Conservation (phyloP, 2,888 invertebrate genomes). For the Graphium colonna region DNA sequence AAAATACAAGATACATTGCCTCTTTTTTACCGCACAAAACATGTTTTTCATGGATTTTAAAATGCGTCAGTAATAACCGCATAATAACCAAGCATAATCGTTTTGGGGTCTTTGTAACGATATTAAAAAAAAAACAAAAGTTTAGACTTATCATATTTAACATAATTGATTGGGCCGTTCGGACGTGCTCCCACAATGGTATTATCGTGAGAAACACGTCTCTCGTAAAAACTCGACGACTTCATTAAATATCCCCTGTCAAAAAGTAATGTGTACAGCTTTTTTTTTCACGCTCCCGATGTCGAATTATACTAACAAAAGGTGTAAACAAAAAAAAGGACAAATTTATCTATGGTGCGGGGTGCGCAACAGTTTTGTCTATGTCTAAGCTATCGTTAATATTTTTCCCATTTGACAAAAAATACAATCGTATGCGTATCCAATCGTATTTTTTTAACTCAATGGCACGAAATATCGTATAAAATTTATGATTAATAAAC, state of each 20-base stretch:
- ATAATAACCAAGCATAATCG: constrained; percentile 60
- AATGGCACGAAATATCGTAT: no score
- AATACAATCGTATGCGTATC: no score
- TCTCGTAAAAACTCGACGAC: constrained; percentile 60
- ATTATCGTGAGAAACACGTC: constrained; percentile 62
- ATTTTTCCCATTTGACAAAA: constrained; percentile 2
- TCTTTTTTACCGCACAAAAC: constrained; percentile 2
- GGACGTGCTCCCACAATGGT: constrained; percentile 70
- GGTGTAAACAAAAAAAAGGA: constrained; percentile 76
- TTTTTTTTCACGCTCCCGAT: constrained; percentile 75
- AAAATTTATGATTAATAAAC: no score
- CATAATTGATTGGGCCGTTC: constrained; percentile 74
- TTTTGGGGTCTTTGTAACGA: constrained; percentile 32
- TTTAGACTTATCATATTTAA: constrained; percentile 71
- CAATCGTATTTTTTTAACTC: no score
- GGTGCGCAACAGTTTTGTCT: constrained; percentile 59
- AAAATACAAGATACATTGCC: not conserved
- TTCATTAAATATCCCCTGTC: constrained; percentile 79
- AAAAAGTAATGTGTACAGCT: constrained; percentile 75
- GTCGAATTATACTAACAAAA: constrained; percentile 78
- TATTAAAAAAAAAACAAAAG: constrained; percentile 34
- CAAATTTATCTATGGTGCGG: constrained; percentile 50
- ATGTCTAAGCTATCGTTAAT: constrained; percentile 17
- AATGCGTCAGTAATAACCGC: constrained; percentile 49
- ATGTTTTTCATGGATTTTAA: constrained; percentile 31